Evolutionary conservation across 2,888 invertebrate genomes (phyloP), one percentile per base, ranked within the genome.

Genomic region (Seladonia tumulorum): DNA sequence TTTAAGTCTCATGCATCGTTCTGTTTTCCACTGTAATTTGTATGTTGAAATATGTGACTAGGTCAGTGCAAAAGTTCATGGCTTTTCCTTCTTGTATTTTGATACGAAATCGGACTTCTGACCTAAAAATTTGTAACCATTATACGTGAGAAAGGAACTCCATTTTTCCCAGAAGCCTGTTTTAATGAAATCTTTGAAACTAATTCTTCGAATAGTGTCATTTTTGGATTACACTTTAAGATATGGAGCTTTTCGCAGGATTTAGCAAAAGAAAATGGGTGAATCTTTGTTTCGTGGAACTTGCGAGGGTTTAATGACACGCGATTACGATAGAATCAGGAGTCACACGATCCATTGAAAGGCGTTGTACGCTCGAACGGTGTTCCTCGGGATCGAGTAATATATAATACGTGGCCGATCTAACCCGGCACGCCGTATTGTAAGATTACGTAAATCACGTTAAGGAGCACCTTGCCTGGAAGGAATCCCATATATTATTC

Each of bases 401-500:
- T 89, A 90, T 87, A 92, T 89, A 91, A 90, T 87, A 86, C 78
- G 90, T 91, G 93, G 91, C 92, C 93, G 90, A 91, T 91, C 87
- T 92, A 92, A 93, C 93, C 93, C 90, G 93, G 92, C 93, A 93
- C 91, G 92, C 87, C 92, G 91, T 92, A 91, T 92, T 91, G 91
- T 93, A 93, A 94, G 94, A 94, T 92, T 93, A 91, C 91, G 94
- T 95, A 95, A 94, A 95, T 95, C 95, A 94, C 91, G 91, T 91
- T 93, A 93, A 92, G 92, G 93, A 92, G 90, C 89, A 91, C 89
- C 92, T 92, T 91, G 88, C 87, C 90, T 90, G 83, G 92, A 90
- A 90, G 92, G 92, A 91, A 92, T 87, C 90, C 90, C 93, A 93
- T 94, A 94, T 93, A 94, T 94, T 94, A 94, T 92, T 91, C 93